phyloP scores from a whole-genome alignment of 2,888 invertebrate species.

The Tetramorium bicarinatum region DNA sequence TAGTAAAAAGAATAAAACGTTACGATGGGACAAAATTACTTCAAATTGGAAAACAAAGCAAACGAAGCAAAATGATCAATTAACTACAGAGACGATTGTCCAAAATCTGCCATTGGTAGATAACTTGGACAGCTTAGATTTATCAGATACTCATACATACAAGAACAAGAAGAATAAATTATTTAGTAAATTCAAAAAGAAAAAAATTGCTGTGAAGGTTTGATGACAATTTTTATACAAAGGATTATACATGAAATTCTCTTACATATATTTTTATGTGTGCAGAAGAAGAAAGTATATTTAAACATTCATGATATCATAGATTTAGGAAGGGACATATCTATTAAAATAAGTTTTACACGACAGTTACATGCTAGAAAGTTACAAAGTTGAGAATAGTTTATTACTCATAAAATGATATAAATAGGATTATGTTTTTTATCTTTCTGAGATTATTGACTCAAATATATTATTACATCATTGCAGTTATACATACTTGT shows the following conservation, averaged over 20 bases:
- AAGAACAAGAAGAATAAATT: slow-evolving; percentile 29
- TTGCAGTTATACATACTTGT: neutral
- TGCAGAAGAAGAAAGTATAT: neutral
- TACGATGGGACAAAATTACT: slow-evolving; percentile 10
- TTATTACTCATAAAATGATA: neutral
- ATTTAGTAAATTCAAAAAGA: slow-evolving; percentile 33
- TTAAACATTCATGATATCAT: neutral
- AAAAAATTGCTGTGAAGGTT: neutral
- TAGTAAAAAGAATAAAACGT: slow-evolving; percentile 19
- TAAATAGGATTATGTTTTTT: neutral
- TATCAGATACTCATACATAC: neutral
- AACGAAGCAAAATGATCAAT: slow-evolving; percentile 11
- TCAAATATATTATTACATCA: neutral
- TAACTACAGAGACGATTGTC: slow-evolving; percentile 1
- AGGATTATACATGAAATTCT: neutral
- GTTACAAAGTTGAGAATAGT: neutral
- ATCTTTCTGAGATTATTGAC: slow-evolving; percentile 13
- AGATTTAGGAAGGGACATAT: neutral
- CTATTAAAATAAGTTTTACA: neutral
- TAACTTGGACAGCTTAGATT: slow-evolving; percentile 35
- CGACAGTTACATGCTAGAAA: neutral
- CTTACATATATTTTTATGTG: neutral
- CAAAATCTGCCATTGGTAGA: slow-evolving; percentile 25
- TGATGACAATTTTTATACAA: neutral
- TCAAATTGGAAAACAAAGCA: slow-evolving; percentile 6